phyloP scores from a whole-genome alignment of 2,888 invertebrate species.

The Agrochola lychnidis region DNA sequence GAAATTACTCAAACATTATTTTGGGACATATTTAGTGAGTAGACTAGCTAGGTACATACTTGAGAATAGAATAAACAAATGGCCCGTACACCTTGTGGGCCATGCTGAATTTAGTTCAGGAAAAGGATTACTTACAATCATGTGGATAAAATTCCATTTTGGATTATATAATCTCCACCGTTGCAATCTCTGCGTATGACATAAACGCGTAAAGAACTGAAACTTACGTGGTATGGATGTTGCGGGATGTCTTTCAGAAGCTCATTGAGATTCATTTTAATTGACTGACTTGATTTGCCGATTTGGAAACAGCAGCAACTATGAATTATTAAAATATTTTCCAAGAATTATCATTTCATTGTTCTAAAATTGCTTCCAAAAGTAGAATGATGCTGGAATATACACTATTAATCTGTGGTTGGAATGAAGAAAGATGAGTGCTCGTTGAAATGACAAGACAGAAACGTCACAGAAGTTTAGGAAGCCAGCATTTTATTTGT shows the following conservation, averaged over 20 bases:
- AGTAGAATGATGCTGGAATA: background rate
- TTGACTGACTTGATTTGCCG: constrained; percentile 22
- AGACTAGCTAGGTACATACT: background rate
- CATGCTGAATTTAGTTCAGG: background rate
- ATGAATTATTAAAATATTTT: constrained; percentile 11
- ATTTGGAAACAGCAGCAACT: constrained; percentile 20
- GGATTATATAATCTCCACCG: background rate
- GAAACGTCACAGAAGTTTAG: constrained; percentile 6
- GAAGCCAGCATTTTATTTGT: constrained; percentile 27
- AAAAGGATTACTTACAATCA: background rate
- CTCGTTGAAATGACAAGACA: constrained; percentile 22
- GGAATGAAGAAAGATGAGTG: background rate
- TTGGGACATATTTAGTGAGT: background rate
- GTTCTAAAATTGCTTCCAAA: constrained; percentile 1
- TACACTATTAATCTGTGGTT: no score
- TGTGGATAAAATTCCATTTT: background rate
- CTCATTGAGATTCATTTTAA: constrained; percentile 45
- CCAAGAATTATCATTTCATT: constrained; percentile 31
- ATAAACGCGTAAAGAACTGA: background rate
- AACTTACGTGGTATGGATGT: constrained; percentile 56
- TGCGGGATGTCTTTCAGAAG: constrained; percentile 43
- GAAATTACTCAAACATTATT: constrained; percentile 44
- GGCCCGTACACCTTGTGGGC: no score
- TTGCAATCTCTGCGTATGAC: background rate
- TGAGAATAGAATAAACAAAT: background rate